Conservation (phyloP, 2,888 invertebrate species). For the Phasia obesa region DNA sequence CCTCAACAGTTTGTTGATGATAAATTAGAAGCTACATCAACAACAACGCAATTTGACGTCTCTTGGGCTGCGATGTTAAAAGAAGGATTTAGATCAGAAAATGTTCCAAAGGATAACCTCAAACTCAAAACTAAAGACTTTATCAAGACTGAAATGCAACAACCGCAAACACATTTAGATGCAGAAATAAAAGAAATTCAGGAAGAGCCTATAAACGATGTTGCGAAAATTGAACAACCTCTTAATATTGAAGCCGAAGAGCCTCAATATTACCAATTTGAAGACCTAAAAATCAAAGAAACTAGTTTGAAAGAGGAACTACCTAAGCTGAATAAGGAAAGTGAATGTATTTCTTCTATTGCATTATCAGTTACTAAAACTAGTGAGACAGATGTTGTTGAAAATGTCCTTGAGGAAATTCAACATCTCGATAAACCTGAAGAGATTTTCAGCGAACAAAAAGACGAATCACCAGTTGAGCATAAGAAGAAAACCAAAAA, state of each 20-base stretch:
- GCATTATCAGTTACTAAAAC: too few species aligned
- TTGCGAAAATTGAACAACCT: not conserved
- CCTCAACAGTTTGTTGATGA: not conserved
- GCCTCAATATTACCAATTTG: not conserved
- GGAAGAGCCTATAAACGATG: not conserved
- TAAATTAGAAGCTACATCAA: not conserved
- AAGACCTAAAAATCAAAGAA: not conserved
- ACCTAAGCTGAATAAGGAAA: not conserved
- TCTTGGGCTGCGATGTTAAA: slow-evolving; percentile 64
- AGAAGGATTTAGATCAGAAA: slow-evolving; percentile 14
- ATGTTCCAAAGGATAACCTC: not conserved
- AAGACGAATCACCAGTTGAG: slow-evolving; percentile 7
- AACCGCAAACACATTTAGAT: not conserved
- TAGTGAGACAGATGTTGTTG: too few species aligned
- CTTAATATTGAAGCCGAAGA: not conserved
- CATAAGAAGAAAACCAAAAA: slow-evolving; percentile 13
- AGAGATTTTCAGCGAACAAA: not conserved
- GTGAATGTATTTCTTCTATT: too few species aligned
- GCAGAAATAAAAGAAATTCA: not conserved
- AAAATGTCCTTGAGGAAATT: not conserved
- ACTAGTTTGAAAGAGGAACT: not conserved
- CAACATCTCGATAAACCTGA: not conserved
- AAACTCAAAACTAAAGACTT: slow-evolving; percentile 16
- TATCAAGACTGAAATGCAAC: not conserved
- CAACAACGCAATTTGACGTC: not conserved